phyloP scores from a whole-genome alignment of 2,797 vertebrate species.

The Gila robusta region DNA sequence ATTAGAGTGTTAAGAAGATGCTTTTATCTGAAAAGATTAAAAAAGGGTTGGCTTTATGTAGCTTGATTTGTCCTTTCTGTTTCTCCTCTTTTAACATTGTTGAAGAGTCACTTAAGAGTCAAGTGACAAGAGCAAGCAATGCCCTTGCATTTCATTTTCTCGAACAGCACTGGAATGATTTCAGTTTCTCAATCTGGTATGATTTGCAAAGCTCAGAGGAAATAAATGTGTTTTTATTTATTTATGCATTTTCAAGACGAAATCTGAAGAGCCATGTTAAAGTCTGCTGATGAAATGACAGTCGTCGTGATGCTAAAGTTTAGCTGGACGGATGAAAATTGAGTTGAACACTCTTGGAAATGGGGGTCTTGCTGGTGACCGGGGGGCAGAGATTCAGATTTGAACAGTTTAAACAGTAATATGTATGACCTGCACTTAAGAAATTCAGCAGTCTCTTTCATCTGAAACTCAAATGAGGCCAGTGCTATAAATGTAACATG shows the following conservation, averaged over 20 bases:
- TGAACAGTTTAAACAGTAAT: slow-evolving; percentile 2
- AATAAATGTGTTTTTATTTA: neutral
- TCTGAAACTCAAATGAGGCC: slow-evolving; percentile 37
- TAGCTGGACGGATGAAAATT: slow-evolving; percentile 9
- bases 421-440: slow-evolving; percentile 11
- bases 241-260: slow-evolving; percentile 1
- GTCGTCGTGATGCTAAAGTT: neutral
- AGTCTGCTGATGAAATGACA: slow-evolving; percentile 4
- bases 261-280: slow-evolving; percentile 23
- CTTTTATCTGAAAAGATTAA: slow-evolving; percentile 60
- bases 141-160: slow-evolving; percentile 58
- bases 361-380: slow-evolving; percentile 2
- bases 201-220: slow-evolving; percentile 26
- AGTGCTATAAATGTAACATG: slow-evolving; percentile 13
- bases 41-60: slow-evolving; percentile 53
- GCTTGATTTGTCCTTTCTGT: slow-evolving; percentile 56
- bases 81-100: slow-evolving; percentile 59
- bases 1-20: slow-evolving; percentile 35
- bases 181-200: slow-evolving; percentile 21
- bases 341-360: neutral
- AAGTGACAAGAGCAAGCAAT: slow-evolving; percentile 60
- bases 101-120: slow-evolving; percentile 58
- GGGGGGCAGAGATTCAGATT: neutral
- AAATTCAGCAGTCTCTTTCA: slow-evolving; percentile 25
- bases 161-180: slow-evolving; percentile 36